These are phyloP conservation scores for Sabellastarte sp. DNA, from an alignment of 2,888 invertebrate species.

Conservation along the genomic window DNA sequence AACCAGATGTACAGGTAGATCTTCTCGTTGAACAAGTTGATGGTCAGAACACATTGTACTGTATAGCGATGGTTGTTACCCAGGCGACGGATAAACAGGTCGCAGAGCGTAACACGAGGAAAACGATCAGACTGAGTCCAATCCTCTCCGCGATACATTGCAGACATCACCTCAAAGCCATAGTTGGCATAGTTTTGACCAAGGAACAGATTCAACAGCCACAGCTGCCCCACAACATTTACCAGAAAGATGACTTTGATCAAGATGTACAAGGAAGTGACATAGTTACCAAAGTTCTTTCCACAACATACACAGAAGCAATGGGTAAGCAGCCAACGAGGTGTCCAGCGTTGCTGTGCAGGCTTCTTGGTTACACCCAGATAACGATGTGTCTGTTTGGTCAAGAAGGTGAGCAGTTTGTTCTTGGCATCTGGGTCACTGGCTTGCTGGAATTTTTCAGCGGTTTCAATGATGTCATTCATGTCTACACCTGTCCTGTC, in stretches of 20 bases:
- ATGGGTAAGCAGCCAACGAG: no score
- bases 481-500: slow-evolving; percentile 55
- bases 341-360: background rate
- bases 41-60: slow-evolving; percentile 3
- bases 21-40: slow-evolving; percentile 5
- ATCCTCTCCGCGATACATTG: slow-evolving; percentile 55
- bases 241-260: slow-evolving; percentile 59
- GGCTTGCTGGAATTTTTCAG: slow-evolving; percentile 42
- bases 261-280: slow-evolving; percentile 61
- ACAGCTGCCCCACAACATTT: slow-evolving; percentile 60
- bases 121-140: slow-evolving; percentile 51
- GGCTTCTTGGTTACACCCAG: background rate
- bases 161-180: slow-evolving; percentile 61
- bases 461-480: slow-evolving; percentile 51
- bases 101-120: slow-evolving; percentile 56
- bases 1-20: slow-evolving; percentile 4
- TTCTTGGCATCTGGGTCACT: slow-evolving; percentile 59
- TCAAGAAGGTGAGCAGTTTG: slow-evolving; percentile 59
- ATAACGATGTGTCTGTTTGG: slow-evolving; percentile 58
- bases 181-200: slow-evolving; percentile 57
- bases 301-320: slow-evolving; percentile 47
- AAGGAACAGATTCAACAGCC: slow-evolving; percentile 61
- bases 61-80: slow-evolving; percentile 42
- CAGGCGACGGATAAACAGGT: slow-evolving; percentile 55
- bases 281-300: slow-evolving; percentile 59